A percentile compares a stretch with the other conserved stretches of the same genome.
Conservation (phyloP, 2,888 invertebrate genomes). For the Drosophila lutescens region DNA sequence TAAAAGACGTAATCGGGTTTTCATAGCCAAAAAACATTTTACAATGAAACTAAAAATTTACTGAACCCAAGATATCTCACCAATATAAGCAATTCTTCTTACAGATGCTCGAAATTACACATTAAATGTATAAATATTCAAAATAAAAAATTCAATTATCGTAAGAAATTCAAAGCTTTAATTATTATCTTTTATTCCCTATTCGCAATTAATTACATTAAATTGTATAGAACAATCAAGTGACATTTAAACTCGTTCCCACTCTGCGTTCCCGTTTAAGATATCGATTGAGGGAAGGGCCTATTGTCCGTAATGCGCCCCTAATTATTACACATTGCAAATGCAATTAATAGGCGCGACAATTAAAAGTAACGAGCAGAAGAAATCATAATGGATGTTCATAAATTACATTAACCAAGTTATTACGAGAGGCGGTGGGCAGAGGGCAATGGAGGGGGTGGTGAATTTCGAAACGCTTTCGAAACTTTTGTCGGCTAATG, state of each 20-base stretch:
- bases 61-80: too few species aligned
- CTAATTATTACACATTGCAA: constrained; percentile 73
- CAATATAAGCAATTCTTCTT: too few species aligned
- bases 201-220: background rate
- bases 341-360: constrained; percentile 70
- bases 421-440: too few species aligned
- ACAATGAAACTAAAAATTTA: too few species aligned
- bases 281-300: background rate
- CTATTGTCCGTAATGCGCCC: constrained; percentile 57
- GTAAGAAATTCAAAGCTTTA: too few species aligned
- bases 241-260: constrained; percentile 25
- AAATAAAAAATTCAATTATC: too few species aligned
- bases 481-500: constrained; percentile 57
- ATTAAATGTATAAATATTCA: too few species aligned
- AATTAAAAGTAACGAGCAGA: constrained; percentile 65
- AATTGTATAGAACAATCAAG: constrained; percentile 3
- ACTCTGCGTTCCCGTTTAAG: constrained; percentile 24
- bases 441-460: background rate
- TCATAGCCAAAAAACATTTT: too few species aligned
- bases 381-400: constrained; percentile 50
- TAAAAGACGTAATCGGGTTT: too few species aligned
- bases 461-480: constrained; percentile 29
- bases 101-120: too few species aligned
- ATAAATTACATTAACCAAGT: constrained; percentile 3
- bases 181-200: too few species aligned